Percentiles rank a stretch among this genome's conserved stretches.
Conservation (phyloP, 1,140 invertebrate species). For the Akabosia matsudoensis region DNA sequence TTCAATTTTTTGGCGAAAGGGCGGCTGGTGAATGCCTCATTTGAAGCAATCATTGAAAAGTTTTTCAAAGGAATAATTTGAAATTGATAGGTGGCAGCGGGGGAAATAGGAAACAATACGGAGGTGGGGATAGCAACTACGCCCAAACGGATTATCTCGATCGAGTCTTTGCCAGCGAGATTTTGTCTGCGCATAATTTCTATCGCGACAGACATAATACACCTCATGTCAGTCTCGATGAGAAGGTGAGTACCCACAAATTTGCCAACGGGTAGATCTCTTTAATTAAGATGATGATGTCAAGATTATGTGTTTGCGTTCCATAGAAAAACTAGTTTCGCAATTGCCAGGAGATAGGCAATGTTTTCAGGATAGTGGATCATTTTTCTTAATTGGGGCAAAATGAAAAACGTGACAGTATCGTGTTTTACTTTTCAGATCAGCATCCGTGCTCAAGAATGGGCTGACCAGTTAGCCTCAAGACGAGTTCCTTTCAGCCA, state of each 20-base stretch:
- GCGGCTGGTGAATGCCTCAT: no score
- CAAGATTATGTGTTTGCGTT: no score
- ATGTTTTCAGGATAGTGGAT: not conserved
- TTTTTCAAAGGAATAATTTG: no score
- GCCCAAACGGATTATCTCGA: not conserved
- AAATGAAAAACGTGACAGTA: no score
- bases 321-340: no score
- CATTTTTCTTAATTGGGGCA: no score
- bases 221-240: constrained; percentile 4
- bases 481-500: not conserved
- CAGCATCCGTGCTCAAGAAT: constrained; percentile 6
- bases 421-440: no score
- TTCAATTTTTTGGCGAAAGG: no score
- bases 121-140: not conserved
- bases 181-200: not conserved
- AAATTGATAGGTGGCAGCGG: no score
- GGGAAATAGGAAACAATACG: not conserved
- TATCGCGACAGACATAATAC: not conserved
- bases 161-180: not conserved
- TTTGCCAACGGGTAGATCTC: no score
- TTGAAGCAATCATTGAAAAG: no score
- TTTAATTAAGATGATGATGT: no score
- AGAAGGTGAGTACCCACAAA: constrained; percentile 12
- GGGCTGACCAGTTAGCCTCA: not conserved
- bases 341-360: not conserved